A percentile compares a stretch with the other conserved stretches of the same genome.
Conservation (phyloP, 1,140 invertebrate genomes). For the Conus betulinus region DNA sequence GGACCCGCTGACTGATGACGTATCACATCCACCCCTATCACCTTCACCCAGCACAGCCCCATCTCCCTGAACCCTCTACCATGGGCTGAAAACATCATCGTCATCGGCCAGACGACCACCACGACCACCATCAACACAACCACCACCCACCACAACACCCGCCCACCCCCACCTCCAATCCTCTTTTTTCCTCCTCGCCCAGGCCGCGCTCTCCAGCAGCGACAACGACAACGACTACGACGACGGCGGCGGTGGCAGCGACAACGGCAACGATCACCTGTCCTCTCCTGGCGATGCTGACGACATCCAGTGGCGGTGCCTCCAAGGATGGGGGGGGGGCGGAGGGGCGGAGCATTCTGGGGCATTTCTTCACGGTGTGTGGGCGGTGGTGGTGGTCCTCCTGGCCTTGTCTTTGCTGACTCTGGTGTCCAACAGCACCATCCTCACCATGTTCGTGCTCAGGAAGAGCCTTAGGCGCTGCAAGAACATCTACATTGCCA, state of each 20-base stretch:
- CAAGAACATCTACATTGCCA: slow-evolving; percentile 67
- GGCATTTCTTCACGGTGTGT: slow-evolving; percentile 51
- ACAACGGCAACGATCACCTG: too few species aligned
- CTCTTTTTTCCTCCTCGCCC: background rate
- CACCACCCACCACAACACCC: background rate
- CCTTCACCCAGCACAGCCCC: background rate
- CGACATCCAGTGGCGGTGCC: background rate
- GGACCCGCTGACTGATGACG: background rate
- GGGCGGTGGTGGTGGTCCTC: slow-evolving; percentile 56
- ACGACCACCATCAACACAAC: background rate
- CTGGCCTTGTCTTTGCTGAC: slow-evolving; percentile 55
- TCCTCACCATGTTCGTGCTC: slow-evolving; percentile 62
- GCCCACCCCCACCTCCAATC: background rate
- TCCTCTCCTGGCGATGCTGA: background rate
- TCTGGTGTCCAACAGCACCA: slow-evolving; percentile 58
- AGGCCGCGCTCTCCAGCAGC: background rate
- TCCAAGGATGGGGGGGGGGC: too few species aligned
- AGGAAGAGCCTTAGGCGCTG: slow-evolving; percentile 58
- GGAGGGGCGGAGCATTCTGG: background rate
- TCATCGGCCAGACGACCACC: background rate
- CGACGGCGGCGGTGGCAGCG: background rate
- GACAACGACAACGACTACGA: background rate
- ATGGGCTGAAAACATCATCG: background rate
- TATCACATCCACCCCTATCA: background rate
- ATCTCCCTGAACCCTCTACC: background rate